A percentile compares a stretch with the other conserved stretches of the same genome.
These are phyloP conservation scores for Hylyphantes graminicola DNA, from an alignment of 1,140 invertebrate genomes.

Conservation along the genomic window DNA sequence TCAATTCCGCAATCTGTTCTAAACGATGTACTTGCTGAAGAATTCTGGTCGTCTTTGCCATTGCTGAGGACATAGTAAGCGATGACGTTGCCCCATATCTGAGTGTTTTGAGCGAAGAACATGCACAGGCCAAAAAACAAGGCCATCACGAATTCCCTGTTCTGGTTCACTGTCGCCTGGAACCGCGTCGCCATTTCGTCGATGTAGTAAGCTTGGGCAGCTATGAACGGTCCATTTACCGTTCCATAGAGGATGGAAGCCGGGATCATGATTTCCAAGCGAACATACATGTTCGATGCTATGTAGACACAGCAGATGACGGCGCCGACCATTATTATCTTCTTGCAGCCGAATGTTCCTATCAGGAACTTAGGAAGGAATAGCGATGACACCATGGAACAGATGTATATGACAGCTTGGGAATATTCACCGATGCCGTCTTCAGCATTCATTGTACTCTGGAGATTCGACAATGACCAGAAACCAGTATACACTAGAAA, in stretches of 20 bases:
- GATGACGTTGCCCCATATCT: conserved; percentile 21
- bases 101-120: conserved; percentile 16
- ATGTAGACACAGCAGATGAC: conserved; percentile 68
- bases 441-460: conserved; percentile 58
- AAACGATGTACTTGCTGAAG: background rate
- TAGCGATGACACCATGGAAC: conserved; percentile 63
- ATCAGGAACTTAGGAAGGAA: conserved; percentile 61
- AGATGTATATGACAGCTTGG: conserved; percentile 65
- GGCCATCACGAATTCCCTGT: conserved; percentile 10
- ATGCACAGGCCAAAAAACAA: conserved; percentile 18
- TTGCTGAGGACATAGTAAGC: conserved; percentile 17
- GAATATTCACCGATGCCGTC: conserved; percentile 43
- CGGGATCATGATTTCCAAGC: conserved; percentile 66
- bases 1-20: background rate
- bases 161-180: background rate
- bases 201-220: conserved; percentile 71
- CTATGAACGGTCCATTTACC: conserved; percentile 71
- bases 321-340: conserved; percentile 67
- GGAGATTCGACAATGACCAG: conserved; percentile 37
- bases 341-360: conserved; percentile 67
- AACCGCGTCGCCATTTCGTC: conserved; percentile 67
- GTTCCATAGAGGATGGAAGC: conserved; percentile 68
- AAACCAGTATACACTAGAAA: conserved; percentile 44
- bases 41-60: background rate
- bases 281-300: conserved; percentile 67